phyloP scores from a whole-genome alignment of 2,797 vertebrate species.

The Cirrhinus mrigala region DNA sequence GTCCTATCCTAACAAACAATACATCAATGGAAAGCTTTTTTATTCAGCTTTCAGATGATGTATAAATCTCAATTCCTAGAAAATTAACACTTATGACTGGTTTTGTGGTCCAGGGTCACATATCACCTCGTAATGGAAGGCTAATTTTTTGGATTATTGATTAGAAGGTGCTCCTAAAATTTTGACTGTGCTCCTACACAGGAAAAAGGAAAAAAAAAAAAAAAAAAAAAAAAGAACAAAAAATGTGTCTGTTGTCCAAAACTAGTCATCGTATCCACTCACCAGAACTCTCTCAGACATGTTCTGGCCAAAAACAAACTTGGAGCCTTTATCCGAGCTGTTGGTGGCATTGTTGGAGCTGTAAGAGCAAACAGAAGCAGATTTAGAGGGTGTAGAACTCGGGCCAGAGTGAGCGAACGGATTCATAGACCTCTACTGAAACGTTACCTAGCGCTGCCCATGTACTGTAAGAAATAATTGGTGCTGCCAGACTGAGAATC shows the following conservation, averaged over 20 bases:
- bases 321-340: constrained; percentile 88
- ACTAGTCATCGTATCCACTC: constrained; percentile 67
- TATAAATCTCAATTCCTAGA: too few species aligned
- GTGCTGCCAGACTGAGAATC: constrained; percentile 86
- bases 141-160: too few species aligned
- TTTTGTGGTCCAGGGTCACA: too few species aligned
- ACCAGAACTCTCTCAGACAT: constrained; percentile 98
- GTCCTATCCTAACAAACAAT: too few species aligned
- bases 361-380: constrained; percentile 53
- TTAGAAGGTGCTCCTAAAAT: too few species aligned
- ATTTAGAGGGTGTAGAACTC: constrained; percentile 29
- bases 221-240: neutral
- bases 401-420: constrained; percentile 18
- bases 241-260: neutral
- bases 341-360: constrained; percentile 90
- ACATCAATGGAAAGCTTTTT: too few species aligned
- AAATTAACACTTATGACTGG: too few species aligned
- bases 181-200: too few species aligned
- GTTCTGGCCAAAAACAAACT: constrained; percentile 98
- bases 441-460: constrained; percentile 90
- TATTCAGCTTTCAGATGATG: too few species aligned
- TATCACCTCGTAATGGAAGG: too few species aligned
- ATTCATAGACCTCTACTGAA: neutral
- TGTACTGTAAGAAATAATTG: constrained; percentile 98
- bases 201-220: neutral